These are phyloP conservation scores for Manis javanica DNA, from an alignment of 2,797 vertebrate species.

Conservation along the genomic window DNA sequence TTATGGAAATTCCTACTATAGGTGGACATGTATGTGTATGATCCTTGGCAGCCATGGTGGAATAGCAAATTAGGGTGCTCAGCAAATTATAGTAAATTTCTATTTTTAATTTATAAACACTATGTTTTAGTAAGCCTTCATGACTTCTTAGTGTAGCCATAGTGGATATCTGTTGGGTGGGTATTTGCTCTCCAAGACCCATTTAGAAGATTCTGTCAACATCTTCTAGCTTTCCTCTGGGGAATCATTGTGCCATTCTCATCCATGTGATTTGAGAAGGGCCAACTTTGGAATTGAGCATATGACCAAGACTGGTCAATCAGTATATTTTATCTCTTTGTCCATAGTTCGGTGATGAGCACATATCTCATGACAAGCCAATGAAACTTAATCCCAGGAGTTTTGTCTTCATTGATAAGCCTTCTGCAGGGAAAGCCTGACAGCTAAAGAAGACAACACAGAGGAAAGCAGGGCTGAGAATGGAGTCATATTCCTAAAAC, in stretches of 20 bases:
- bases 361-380: background rate
- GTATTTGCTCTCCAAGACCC: background rate
- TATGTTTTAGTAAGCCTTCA: background rate
- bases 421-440: background rate
- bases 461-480: background rate
- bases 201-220: background rate
- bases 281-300: background rate
- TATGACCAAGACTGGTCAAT: background rate
- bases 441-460: background rate
- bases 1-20: background rate
- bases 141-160: background rate
- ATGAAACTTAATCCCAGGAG: background rate
- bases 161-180: background rate
- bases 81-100: background rate
- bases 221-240: slow-evolving; percentile 3
- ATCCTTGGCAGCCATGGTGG: background rate
- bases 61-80: background rate
- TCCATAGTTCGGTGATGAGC: background rate
- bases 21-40: background rate
- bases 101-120: background rate
- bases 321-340: background rate
- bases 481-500: background rate
- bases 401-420: background rate
- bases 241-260: background rate
- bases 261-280: background rate